Conservation (phyloP, 2,888 invertebrate genomes). For the Cephus spinipes region DNA sequence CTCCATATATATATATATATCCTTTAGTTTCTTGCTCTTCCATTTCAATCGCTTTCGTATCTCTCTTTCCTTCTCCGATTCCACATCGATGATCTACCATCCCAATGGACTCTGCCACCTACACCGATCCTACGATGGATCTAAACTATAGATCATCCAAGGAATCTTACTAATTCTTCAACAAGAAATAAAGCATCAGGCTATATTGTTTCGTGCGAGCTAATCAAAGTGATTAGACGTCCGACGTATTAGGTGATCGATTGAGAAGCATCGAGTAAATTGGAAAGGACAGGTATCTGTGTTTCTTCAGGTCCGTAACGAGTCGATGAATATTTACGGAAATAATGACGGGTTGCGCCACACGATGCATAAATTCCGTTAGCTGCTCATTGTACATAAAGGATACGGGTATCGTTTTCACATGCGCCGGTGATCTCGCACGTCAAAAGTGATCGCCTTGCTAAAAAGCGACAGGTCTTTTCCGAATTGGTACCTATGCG, state of each 20-base stretch:
- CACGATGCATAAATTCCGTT: neutral
- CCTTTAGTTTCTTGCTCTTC: neutral
- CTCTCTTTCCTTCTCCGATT: neutral
- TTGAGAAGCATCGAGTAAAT: neutral
- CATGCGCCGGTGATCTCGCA: neutral
- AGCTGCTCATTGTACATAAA: neutral
- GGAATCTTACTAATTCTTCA: neutral
- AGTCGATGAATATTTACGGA: conserved; percentile 4
- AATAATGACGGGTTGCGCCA: conserved; percentile 1
- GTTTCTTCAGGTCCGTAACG: neutral
- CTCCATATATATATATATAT: neutral
- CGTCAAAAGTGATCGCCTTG: neutral
- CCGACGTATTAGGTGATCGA: neutral
- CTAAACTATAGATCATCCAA: neutral
- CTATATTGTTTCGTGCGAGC: neutral
- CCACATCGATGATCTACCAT: neutral
- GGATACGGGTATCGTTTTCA: neutral
- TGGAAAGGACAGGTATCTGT: neutral
- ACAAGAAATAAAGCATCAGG: neutral
- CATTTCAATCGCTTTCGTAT: neutral
- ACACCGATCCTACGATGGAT: neutral
- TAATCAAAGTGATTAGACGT: neutral
- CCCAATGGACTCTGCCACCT: neutral
- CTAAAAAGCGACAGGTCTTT: neutral
- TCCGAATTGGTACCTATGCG: neutral